Conservation (phyloP, 2,797 vertebrate species). For the Holocentrus rufus region DNA sequence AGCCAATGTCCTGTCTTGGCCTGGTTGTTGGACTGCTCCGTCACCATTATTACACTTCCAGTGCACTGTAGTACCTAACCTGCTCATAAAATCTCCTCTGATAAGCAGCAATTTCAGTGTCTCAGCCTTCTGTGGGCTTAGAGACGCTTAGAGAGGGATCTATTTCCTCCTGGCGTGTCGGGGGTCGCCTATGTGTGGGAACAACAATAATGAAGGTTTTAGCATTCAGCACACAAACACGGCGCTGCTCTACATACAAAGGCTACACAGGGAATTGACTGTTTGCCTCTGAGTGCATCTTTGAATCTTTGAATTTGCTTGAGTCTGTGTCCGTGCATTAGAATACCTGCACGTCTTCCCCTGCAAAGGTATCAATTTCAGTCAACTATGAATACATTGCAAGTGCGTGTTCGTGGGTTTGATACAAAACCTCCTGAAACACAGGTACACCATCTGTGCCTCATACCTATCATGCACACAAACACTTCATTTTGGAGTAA, state of each 20-base stretch:
- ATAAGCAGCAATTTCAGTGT: too few species aligned
- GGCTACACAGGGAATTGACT: neutral
- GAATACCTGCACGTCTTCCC: neutral
- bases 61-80: too few species aligned
- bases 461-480: neutral
- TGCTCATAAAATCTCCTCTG: too few species aligned
- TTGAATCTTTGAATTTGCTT: neutral
- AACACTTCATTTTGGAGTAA: neutral
- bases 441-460: neutral
- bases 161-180: neutral
- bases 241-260: neutral
- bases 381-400: neutral
- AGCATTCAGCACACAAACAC: constrained; percentile 3
- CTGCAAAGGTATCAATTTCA: neutral
- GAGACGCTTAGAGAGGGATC: neutral
- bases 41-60: too few species aligned
- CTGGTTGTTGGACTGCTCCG: too few species aligned
- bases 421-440: neutral
- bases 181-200: constrained; percentile 8
- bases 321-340: neutral
- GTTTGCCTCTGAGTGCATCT: neutral
- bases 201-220: constrained; percentile 9
- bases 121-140: neutral
- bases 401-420: neutral
- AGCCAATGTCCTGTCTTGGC: too few species aligned